Percentiles rank a stretch among this genome's conserved stretches.
phyloP scores from a whole-genome alignment of 1,140 invertebrate species.

The Eumeta japonica region DNA sequence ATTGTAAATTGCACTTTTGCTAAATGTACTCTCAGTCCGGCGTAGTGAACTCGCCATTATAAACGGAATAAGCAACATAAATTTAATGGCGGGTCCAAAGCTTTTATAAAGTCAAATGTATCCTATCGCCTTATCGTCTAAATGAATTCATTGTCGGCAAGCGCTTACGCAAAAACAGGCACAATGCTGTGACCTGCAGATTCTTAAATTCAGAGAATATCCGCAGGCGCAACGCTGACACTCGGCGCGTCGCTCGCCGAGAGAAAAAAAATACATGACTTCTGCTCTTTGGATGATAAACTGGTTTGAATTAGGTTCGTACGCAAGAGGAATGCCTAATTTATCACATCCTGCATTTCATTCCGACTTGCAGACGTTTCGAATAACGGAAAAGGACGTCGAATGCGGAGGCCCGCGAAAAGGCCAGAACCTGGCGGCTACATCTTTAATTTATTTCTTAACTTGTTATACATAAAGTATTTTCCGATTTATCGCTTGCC shows the following conservation, averaged over 20 bases:
- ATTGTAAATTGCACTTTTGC: constrained; percentile 37
- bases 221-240: too few species aligned
- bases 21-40: too few species aligned
- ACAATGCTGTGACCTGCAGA: too few species aligned
- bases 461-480: constrained; percentile 41
- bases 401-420: constrained; percentile 4
- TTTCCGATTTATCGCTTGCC: constrained; percentile 38
- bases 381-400: constrained; percentile 1
- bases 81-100: too few species aligned
- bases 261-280: constrained; percentile 27
- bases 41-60: too few species aligned
- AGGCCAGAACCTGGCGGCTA: constrained; percentile 26
- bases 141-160: too few species aligned
- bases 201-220: too few species aligned
- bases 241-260: constrained; percentile 10
- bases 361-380: constrained; percentile 5
- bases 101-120: too few species aligned
- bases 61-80: too few species aligned
- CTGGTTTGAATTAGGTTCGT: constrained; percentile 30
- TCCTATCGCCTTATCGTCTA: too few species aligned
- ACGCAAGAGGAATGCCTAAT: constrained; percentile 18
- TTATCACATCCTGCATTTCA: constrained; percentile 19
- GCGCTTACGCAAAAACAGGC: too few species aligned
- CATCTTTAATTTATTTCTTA: constrained; percentile 49
- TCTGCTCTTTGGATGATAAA: constrained; percentile 32